phyloP scores from a whole-genome alignment of 2,113 vertebrate species.

The Pungitius pungitius region DNA sequence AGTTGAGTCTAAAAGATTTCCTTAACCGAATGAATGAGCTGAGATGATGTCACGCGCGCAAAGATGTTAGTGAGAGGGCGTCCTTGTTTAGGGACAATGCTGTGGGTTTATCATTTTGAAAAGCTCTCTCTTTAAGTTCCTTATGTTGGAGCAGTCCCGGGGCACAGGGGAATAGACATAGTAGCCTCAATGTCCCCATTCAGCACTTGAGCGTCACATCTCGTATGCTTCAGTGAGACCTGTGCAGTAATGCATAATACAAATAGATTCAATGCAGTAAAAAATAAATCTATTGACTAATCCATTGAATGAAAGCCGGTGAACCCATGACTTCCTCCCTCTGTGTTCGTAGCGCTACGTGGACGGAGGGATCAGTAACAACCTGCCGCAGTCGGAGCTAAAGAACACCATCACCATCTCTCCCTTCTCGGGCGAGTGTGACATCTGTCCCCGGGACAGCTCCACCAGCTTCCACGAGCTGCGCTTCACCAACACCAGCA shows the following conservation, averaged over 20 bases:
- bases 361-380: constrained; percentile 89
- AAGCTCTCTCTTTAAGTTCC: not conserved
- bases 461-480: constrained; percentile 88
- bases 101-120: not conserved
- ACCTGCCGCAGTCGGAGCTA: constrained; percentile 82
- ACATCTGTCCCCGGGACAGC: constrained; percentile 90
- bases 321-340: not conserved
- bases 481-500: constrained; percentile 84
- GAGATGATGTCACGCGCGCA: not conserved
- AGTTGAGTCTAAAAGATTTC: not conserved
- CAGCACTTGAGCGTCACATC: not conserved
- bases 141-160: not conserved
- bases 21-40: not conserved
- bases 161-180: not conserved
- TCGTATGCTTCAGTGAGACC: not conserved
- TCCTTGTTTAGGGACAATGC: not conserved
- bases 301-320: not conserved
- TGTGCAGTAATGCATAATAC: not conserved
- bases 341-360: constrained; percentile 84
- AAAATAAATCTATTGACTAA: not conserved
- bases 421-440: constrained; percentile 90
- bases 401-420: constrained; percentile 92
- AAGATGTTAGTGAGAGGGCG: not conserved
- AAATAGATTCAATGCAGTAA: not conserved
- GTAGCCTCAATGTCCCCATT: not conserved